phyloP scores from a whole-genome alignment of 2,888 invertebrate genomes.

The Desoria tigrina region DNA sequence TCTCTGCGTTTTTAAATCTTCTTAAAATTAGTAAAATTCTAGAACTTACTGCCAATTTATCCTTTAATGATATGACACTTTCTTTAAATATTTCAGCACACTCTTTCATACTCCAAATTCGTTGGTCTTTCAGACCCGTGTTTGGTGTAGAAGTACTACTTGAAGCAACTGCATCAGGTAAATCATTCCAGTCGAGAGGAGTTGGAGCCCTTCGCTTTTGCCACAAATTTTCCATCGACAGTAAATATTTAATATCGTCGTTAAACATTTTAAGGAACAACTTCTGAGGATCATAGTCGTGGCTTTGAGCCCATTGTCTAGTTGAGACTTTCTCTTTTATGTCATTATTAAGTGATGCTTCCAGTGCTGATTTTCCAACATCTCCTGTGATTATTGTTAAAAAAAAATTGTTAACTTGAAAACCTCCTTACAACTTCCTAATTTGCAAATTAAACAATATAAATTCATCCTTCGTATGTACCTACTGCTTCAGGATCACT shows the following conservation, averaged over 20 bases:
- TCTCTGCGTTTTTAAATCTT: too few relatives aligned
- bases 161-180: constrained; percentile 62
- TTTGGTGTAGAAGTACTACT: constrained; percentile 61
- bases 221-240: constrained; percentile 95
- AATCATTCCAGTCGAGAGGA: constrained; percentile 71
- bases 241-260: constrained; percentile 90
- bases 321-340: constrained; percentile 70
- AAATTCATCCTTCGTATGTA: constrained; percentile 46
- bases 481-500: constrained; percentile 90
- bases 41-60: constrained; percentile 59
- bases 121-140: constrained; percentile 67
- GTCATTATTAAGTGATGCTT: constrained; percentile 59
- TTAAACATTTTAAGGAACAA: constrained; percentile 90
- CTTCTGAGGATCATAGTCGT: constrained; percentile 77
- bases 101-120: constrained; percentile 75
- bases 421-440: background rate
- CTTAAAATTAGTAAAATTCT: constrained; percentile 55
- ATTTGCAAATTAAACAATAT: background rate
- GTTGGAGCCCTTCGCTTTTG: constrained; percentile 81
- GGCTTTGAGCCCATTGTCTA: constrained; percentile 82
- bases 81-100: constrained; percentile 71
- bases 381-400: constrained; percentile 56
- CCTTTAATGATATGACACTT: constrained; percentile 67
- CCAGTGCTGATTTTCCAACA: constrained; percentile 55
- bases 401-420: too few relatives aligned